These are phyloP conservation scores for Drosophila infuscata DNA, from an alignment of 2,888 invertebrate species.

Conservation along the genomic window DNA sequence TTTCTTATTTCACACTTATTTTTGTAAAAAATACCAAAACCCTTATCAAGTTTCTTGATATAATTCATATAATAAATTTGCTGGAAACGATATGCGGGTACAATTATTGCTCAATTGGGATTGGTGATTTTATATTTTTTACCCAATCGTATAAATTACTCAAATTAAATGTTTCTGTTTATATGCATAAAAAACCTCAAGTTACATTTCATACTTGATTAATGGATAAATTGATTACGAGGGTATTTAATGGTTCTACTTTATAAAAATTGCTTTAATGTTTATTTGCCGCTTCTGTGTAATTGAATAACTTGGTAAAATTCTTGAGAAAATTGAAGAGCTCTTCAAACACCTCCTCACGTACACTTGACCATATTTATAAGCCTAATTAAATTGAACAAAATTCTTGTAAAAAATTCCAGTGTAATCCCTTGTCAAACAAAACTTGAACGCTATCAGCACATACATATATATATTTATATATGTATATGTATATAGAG, in stretches of 20 bases:
- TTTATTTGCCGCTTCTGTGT: constrained; percentile 2
- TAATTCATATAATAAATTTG: too few relatives aligned
- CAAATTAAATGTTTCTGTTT: neutral
- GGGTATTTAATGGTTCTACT: neutral
- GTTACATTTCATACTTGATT: neutral
- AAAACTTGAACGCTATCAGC: constrained; percentile 20
- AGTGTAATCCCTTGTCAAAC: constrained; percentile 16
- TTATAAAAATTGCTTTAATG: neutral
- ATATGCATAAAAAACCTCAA: neutral
- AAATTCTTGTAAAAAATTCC: constrained; percentile 11
- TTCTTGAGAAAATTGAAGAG: constrained; percentile 8
- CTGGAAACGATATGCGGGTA: neutral
- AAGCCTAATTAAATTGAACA: constrained; percentile 7
- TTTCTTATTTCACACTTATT: too few relatives aligned
- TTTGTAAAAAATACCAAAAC: neutral
- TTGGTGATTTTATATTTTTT: neutral
- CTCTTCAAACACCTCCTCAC: constrained; percentile 5
- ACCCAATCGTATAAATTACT: neutral
- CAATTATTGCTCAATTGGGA: neutral
- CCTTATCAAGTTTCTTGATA: neutral
- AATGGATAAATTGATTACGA: neutral
- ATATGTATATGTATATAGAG: neutral
- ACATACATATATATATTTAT: neutral
- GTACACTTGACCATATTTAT: neutral
- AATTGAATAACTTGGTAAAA: neutral